phyloP scores from a whole-genome alignment of 2,113 vertebrate genomes.

The Lagopus leucura region DNA sequence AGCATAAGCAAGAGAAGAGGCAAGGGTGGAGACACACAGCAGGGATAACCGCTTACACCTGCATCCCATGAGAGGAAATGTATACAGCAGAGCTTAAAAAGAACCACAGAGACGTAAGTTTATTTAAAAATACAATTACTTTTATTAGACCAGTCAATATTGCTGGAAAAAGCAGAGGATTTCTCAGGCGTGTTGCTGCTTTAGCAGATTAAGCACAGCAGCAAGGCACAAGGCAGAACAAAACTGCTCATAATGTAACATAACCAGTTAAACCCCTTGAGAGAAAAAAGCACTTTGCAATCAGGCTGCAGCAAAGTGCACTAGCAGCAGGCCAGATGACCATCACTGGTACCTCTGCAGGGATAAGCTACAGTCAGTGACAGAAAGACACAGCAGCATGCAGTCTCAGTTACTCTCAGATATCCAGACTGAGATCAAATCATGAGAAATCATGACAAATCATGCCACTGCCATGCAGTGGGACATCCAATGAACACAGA shows the following conservation, averaged over 20 bases:
- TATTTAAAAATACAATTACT: background rate
- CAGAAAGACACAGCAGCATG: accelerated
- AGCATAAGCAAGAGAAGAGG: background rate
- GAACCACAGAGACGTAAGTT: background rate
- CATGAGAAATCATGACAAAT: background rate
- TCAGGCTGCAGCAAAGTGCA: background rate
- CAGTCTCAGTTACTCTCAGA: background rate
- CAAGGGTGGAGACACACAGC: background rate
- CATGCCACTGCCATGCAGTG: background rate
- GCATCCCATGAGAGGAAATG: background rate
- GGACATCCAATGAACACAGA: background rate
- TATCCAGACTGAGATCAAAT: background rate
- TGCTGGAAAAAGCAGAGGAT: background rate
- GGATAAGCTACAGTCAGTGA: background rate
- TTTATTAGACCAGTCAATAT: background rate
- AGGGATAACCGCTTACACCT: background rate
- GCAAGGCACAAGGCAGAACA: background rate
- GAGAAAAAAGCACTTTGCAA: background rate
- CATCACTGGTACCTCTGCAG: background rate
- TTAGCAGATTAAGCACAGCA: constrained; percentile 18
- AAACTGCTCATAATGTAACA: background rate
- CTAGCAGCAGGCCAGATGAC: background rate
- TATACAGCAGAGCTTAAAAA: background rate
- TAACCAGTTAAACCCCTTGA: background rate
- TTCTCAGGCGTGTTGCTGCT: background rate